Conservation (phyloP, 2,888 invertebrate genomes). For the Reticulitermes lucifugus region DNA sequence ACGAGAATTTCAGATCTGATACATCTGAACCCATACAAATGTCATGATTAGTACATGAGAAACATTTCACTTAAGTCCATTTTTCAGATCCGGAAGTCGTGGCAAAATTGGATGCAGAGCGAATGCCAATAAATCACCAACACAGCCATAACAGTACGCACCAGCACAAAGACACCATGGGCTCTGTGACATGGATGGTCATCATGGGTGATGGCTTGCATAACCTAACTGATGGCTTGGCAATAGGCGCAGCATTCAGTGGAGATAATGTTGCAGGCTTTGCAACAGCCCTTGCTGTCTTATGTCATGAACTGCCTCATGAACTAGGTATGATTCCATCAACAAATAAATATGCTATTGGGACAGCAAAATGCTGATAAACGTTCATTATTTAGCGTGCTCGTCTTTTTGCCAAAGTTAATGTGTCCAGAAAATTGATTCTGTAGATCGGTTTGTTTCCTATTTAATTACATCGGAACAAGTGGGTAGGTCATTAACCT, state of each 20-base stretch:
- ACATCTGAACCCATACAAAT: too few relatives aligned
- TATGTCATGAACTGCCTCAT: slow-evolving; percentile 85
- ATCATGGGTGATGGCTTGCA: slow-evolving; percentile 84
- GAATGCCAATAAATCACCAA: slow-evolving; percentile 57
- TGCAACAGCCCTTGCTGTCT: slow-evolving; percentile 82
- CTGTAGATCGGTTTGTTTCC: too few relatives aligned
- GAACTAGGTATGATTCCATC: slow-evolving; percentile 70
- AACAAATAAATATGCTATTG: too few relatives aligned
- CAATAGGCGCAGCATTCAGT: slow-evolving; percentile 84
- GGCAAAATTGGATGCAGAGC: slow-evolving; percentile 69
- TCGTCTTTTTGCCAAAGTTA: too few relatives aligned
- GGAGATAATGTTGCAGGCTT: slow-evolving; percentile 79
- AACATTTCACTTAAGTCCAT: too few relatives aligned
- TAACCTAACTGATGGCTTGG: slow-evolving; percentile 83
- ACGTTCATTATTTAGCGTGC: too few relatives aligned
- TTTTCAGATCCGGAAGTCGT: slow-evolving; percentile 64
- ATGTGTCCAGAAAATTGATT: too few relatives aligned
- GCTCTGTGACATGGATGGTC: slow-evolving; percentile 83
- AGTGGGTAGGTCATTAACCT: too few relatives aligned
- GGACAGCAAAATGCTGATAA: too few relatives aligned
- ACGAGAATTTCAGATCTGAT: too few relatives aligned
- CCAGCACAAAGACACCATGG: slow-evolving; percentile 54
- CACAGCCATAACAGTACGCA: slow-evolving; percentile 45
- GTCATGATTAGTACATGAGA: too few relatives aligned
- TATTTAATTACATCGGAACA: too few relatives aligned